Base-by-base conservation (phyloP, 2,797 vertebrate species). In the Dendrocincla tyrannina region DNA sequence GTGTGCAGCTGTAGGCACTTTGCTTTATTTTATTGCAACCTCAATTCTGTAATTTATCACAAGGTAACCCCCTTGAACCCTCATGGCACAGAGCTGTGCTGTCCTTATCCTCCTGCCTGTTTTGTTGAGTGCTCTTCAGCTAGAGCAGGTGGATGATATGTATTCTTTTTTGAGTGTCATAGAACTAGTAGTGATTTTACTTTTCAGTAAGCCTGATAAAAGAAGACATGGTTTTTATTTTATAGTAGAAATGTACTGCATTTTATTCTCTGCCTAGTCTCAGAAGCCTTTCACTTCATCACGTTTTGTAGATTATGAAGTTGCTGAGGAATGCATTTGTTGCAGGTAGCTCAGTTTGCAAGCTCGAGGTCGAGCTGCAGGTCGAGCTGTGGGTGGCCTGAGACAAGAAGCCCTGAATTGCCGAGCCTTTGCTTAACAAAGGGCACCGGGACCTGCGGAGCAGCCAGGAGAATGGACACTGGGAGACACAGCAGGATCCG, bases 181-280 rank as follows among this genome's bases (percentile, higher is more conserved):
- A 66, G 64, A 88, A 78, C n/a, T 72, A 55, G 62, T 37, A 89
- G 66, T 58, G 32, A 4, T 50, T 84, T 63, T 74, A 64, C 20
- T 85, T 87, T 82, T 63, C 64, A 87, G 44, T 56, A 80, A 74
- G 62, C 22, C 39, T 85, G 32, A 44, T 55, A 72, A 91, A 89
- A 46, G 49, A 63, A 64, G 13, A 53, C 1, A 55, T 11, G 27
- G 15, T 33, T 87, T 83, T 53, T 55, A 15, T 77, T 86, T 88
- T 70, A 12, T 46, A 39, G 0, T 1, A 20, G 28, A 88, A 91
- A 60, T 50, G 7, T 52, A 19, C 33, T 76, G 10, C 3, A 6
- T 75, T 91, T 78, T 52, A 37, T 58, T 76, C 37, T 75, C 13
- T 73, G 19, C 1, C 1, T 22, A 20, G 76, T 32, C 5, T 16